Conservation (phyloP, 2,797 vertebrate genomes). For the Sebastes aleutianus region DNA sequence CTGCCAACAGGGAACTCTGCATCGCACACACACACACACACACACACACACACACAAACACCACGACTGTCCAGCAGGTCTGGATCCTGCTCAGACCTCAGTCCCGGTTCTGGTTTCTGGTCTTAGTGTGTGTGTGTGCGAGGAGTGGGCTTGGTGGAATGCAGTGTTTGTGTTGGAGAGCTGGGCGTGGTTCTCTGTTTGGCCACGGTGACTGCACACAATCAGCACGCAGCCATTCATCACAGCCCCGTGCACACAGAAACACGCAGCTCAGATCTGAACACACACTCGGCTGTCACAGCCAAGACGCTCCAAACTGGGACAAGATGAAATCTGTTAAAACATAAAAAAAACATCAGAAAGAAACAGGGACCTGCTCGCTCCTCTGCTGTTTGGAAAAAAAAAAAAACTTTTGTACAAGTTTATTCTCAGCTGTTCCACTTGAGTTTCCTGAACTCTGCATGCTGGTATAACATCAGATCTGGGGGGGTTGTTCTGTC, state of each 20-base stretch:
- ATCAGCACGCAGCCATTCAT: slow-evolving; percentile 42
- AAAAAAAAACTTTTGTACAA: not conserved
- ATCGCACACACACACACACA: not conserved
- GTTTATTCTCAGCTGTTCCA: not conserved
- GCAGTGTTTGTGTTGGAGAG: slow-evolving; percentile 54
- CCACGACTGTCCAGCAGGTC: not conserved
- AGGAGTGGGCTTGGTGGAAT: slow-evolving; percentile 41
- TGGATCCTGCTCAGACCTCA: not conserved
- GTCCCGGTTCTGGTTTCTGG: not conserved
- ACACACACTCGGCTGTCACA: slow-evolving; percentile 17
- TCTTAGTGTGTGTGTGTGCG: not conserved
- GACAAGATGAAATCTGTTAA: slow-evolving; percentile 34
- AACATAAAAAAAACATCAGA: slow-evolving; percentile 26
- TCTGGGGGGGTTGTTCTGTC: not conserved
- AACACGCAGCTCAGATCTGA: not conserved
- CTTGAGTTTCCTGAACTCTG: not conserved
- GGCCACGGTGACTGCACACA: slow-evolving; percentile 38
- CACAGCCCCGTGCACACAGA: not conserved
- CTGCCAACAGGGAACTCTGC: slow-evolving; percentile 22
- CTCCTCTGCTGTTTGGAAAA: not conserved
- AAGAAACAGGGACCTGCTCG: slow-evolving; percentile 2
- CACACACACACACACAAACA: not conserved
- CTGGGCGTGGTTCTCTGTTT: slow-evolving; percentile 51
- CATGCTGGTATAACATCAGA: not conserved
- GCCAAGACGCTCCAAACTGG: slow-evolving; percentile 18